Base-by-base conservation (phyloP, 1,140 invertebrate genomes). In the Drosophila littoralis region DNA sequence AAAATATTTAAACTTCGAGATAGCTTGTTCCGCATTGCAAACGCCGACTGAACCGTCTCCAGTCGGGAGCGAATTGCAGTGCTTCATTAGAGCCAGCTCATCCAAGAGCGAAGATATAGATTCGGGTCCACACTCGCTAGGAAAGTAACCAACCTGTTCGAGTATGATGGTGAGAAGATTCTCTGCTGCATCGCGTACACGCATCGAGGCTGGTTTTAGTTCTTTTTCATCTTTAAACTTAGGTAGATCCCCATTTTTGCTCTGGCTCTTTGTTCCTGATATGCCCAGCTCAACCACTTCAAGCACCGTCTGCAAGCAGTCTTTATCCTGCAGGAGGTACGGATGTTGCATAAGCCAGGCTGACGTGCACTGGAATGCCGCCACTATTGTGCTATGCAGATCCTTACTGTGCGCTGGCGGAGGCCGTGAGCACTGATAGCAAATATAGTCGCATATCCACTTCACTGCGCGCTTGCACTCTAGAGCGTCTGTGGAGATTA, bases 231-330 rank as follows among this genome's bases (percentile, higher is more conserved):
- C 97, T 91, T 99, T 99, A 94, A 98, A 96, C 93, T 97, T 97
- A 0, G 97, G 95, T 28, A 96, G 94, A 91, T 99, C 97, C 22
- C 97, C 96, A 2, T 96, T 95, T 93, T 98, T 98, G 91, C 96
- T 96, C 17, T 95, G 93, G 51, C 95, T 96, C 93, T 98, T 99
- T 2, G 97, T 96, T 8, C 99, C 99, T 0, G 98, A 99, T 50
- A 99, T 97, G 64, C 99, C 99, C 7, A 99, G 94, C 93, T 99
- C 99, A 1, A 99, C 97, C 0, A 99, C 98, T 93, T 99, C 98
- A 46, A 99, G 94, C 8, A 99, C 96, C 52, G 97, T 97, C 65
- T 96, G 95, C 2, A 99, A 94, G 93, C 97, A 98, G 86, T 98
- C 97, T 78, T 97, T 96, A 92, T 99, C 98, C 89, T 97, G 95